Base-by-base conservation (phyloP, 2,888 invertebrate genomes). In the Pristionchus arcanus region DNA sequence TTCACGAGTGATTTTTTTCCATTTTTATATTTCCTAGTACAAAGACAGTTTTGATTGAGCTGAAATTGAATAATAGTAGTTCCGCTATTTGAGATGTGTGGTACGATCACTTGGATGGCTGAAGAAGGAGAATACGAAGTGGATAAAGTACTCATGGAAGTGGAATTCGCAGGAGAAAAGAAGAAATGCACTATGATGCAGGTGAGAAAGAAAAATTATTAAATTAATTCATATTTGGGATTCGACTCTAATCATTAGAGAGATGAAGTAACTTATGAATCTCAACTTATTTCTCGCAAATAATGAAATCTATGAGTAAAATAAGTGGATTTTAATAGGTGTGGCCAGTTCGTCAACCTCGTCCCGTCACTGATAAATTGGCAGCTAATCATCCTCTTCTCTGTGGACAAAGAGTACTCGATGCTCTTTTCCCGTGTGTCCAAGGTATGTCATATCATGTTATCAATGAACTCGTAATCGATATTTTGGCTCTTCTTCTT, bases 321-420 rank as follows among this genome's bases (percentile, higher is more conserved):
- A n/a, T n/a, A n/a, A n/a, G n/a, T n/a, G 42, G 4, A 49, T 49
- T 28, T 49, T 19, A 28, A 1, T n/a, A 90, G 90, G 98, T 99
- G 92, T 99, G 99, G 99, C 99, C 99, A 13, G 99, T 99, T 94
- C 97, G 99, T 95, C 98, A 98, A 96, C 98, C 98, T 91, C 97
- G 99, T 92, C 99, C 99, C 68, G 97, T 97, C 91, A 97, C 98
- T 31, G 99, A 99, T 96, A 99, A 99, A 96, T 96, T 99, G 94
- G 98, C 98, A 90, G 98, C 99, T 95, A 99, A 99, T 96, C 97
- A 98, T 96, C 99, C 99, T 84, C 97, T 99, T 95, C 97, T 99
- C 92, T 99, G 99, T 93, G 99, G 99, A 1, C 99, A 99, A 96
- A 97, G 99, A 91, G 99, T 99, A 87, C 96, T 99, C 91, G 99